Evolutionary conservation across 2,113 vertebrate species (phyloP), one percentile per base, ranked within the genome.

Genomic region (Columba livia): DNA sequence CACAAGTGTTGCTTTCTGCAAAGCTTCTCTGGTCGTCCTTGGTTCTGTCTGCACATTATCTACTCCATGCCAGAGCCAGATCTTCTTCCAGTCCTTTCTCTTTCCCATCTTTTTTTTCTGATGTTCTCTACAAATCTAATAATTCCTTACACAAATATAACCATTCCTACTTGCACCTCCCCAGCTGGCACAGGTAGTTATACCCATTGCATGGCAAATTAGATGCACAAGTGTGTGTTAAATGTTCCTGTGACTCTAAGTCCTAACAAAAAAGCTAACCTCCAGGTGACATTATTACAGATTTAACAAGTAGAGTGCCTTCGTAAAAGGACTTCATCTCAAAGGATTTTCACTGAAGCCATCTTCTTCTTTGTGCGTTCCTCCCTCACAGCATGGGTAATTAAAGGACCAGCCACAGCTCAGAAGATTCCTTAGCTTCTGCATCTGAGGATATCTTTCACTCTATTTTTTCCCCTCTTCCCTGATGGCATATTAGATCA

Each of bases 341-440:
- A 94, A 91, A 96, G 88, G 93, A 85, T 70, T 93, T 94, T 29
- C 62, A 77, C 62, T 83, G 93, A 85, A 96, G 81, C 90, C 85
- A 79, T 85, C 90, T 66, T 85, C 81, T 71, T 80, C 88, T 88
- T 83, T 90, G 67, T 85, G 65, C 50, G 79, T 40, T 88, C 86
- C 87, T 95, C 88, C 85, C 71, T 94, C 32, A 2, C 95, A 95
- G 90, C 34, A 0, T 81, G 71, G 77, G 78, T 96, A 94, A 97
- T 96, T 97, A 96, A 97, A 94, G 69, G 72, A 96, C 75, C 86
- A 82, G 90, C 36, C 89, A 81, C 65, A 51, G 81, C 93, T 95
- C 90, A 47, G 72, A 95, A 94, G 86, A 66, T 89, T 72, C 84
- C 92, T 84, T 53, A 58, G 65, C 67, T 92, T 90, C 91, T 84